These are phyloP conservation scores for Ophioninae sp. DNA, from an alignment of 2,888 invertebrate species.

Conservation along the genomic window DNA sequence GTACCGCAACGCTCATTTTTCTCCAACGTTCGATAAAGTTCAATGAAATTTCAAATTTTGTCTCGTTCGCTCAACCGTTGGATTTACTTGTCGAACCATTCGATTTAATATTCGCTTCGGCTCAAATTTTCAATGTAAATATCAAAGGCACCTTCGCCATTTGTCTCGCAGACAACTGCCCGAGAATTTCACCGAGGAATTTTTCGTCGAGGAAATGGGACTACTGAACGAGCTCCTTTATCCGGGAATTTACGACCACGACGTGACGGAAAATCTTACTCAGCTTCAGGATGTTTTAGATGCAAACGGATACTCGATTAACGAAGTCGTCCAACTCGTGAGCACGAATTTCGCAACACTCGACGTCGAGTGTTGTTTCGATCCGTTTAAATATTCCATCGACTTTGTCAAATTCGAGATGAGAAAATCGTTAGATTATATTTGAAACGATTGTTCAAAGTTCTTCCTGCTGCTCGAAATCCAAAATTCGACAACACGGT, in stretches of 20 bases:
- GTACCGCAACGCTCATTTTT: neutral
- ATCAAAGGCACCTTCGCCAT: neutral
- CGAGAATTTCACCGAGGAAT: slow-evolving; percentile 65
- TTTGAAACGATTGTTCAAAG: no score
- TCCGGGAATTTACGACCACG: slow-evolving; percentile 68
- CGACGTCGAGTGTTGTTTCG: neutral
- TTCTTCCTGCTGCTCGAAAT: no score
- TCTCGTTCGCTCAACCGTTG: neutral
- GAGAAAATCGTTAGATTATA: no score
- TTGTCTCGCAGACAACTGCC: slow-evolving; percentile 63
- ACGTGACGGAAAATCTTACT: slow-evolving; percentile 69
- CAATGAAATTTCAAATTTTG: neutral
- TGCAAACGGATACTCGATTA: slow-evolving; percentile 67
- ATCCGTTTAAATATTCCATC: no score
- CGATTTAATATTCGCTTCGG: neutral
- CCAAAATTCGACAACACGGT: no score
- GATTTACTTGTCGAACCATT: neutral
- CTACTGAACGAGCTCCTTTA: slow-evolving; percentile 71
- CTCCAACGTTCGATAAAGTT: neutral
- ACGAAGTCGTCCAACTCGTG: slow-evolving; percentile 67
- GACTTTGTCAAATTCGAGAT: no score
- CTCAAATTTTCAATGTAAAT: neutral
- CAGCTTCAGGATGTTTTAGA: slow-evolving; percentile 73
- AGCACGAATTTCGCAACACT: neutral
- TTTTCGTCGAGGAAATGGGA: slow-evolving; percentile 70